A percentile compares a stretch with the other conserved stretches of the same genome.
Evolutionary conservation across 2,888 invertebrate genomes (phyloP).

Genomic region (Alloplasta piceator): DNA sequence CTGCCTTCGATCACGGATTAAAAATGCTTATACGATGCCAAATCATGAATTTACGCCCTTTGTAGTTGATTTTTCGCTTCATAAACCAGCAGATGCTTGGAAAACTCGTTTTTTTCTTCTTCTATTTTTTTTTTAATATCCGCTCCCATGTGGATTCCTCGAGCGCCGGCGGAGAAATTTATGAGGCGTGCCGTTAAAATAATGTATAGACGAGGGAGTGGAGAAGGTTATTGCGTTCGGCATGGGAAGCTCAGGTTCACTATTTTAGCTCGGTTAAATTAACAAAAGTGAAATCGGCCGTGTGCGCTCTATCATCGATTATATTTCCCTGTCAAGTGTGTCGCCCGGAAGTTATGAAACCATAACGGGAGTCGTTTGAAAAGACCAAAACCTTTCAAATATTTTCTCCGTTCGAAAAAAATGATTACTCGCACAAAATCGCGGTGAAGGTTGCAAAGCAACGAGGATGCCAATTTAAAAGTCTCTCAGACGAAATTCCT

Average conservation of each 20-base stretch:
- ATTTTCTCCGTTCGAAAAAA: neutral
- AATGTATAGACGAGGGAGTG: slow-evolving; percentile 52
- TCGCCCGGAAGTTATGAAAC: slow-evolving; percentile 17
- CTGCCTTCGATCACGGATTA: too few relatives aligned
- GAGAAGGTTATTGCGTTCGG: slow-evolving; percentile 48
- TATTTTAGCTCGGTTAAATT: slow-evolving; percentile 47
- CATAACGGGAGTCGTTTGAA: neutral
- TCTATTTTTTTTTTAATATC: slow-evolving; percentile 40
- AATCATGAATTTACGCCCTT: slow-evolving; percentile 12
- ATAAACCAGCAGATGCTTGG: slow-evolving; percentile 24
- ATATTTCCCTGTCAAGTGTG: slow-evolving; percentile 2
- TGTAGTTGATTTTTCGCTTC: neutral
- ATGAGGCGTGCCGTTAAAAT: slow-evolving; percentile 55
- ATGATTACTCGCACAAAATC: slow-evolving; percentile 7
- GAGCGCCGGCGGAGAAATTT: slow-evolving; percentile 40
- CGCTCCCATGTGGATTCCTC: slow-evolving; percentile 48
- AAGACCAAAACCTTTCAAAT: neutral
- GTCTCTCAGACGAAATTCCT: neutral
- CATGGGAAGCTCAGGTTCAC: slow-evolving; percentile 49
- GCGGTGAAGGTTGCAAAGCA: slow-evolving; percentile 1
- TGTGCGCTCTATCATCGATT: slow-evolving; percentile 29
- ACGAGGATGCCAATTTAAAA: neutral
- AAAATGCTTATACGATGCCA: neutral
- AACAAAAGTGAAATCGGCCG: slow-evolving; percentile 28
- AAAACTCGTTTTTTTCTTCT: neutral